Evolutionary conservation across 2,113 vertebrate genomes (phyloP).

Genomic region (Periophthalmus modestus): DNA sequence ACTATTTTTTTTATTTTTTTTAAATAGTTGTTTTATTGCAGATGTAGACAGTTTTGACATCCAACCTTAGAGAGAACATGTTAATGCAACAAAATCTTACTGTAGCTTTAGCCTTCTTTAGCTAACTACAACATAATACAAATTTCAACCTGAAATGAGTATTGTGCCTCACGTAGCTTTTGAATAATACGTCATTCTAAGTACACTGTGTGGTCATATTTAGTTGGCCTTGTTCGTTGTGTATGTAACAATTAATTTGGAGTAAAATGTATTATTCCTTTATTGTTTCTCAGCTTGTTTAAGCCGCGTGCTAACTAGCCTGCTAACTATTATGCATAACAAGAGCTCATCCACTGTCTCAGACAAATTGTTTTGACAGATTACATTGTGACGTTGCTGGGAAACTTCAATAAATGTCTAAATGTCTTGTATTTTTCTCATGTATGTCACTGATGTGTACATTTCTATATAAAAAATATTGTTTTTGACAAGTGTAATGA

Average conservation of each 20-base stretch:
- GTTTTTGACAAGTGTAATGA: conserved; percentile 19
- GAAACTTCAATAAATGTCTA: background rate
- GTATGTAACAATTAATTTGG: conserved; percentile 42
- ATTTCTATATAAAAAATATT: conserved; percentile 18
- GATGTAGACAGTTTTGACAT: background rate
- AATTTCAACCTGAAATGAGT: background rate
- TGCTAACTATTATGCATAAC: conserved; percentile 73
- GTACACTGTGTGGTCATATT: background rate
- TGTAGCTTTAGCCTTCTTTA: conserved; percentile 47
- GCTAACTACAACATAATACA: conserved; percentile 8
- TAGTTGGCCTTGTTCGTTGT: background rate
- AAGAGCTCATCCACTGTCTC: conserved; percentile 65
- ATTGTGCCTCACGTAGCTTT: background rate
- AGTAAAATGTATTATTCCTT: conserved; percentile 28
- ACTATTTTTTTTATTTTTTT: background rate
- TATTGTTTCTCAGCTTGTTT: conserved; percentile 62
- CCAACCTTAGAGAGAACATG: background rate
- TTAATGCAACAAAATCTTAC: conserved; percentile 15
- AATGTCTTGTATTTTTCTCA: background rate
- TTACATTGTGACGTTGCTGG: background rate
- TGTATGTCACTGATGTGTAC: conserved; percentile 11
- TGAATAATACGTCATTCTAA: background rate
- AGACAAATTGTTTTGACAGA: conserved; percentile 65
- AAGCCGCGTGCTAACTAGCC: conserved; percentile 56
- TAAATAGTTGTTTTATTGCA: background rate